phyloP scores from a whole-genome alignment of 2,113 vertebrate genomes.

The Aspiorhynchus laticeps region DNA sequence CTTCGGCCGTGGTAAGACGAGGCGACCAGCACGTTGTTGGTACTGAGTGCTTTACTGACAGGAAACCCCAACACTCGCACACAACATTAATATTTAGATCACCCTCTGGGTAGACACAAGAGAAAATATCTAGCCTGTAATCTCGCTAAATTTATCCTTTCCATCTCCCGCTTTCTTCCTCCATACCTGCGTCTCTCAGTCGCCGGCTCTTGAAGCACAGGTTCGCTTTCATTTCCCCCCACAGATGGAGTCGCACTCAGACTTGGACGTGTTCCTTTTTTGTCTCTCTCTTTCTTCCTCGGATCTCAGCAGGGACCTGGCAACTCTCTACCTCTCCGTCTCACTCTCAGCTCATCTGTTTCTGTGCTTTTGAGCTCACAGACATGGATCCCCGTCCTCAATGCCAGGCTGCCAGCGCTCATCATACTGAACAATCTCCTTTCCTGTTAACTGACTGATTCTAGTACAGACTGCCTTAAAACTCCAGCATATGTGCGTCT shows the following conservation, averaged over 20 bases:
- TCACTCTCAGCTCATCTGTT: conserved; percentile 34
- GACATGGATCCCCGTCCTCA: conserved; percentile 55
- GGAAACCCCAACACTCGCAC: background rate
- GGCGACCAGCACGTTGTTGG: background rate
- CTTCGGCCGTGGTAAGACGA: background rate
- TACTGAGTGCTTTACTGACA: background rate
- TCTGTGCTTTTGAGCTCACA: conserved; percentile 52
- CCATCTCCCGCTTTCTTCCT: conserved; percentile 15
- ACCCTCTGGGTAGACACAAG: conserved; percentile 3
- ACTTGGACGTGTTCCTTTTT: conserved; percentile 36
- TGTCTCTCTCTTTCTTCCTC: conserved; percentile 37
- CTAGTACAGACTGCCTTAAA: conserved; percentile 61
- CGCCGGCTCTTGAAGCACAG: background rate
- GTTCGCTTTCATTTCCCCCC: background rate
- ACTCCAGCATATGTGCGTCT: conserved; percentile 10
- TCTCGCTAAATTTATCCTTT: background rate
- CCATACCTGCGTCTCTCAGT: conserved; percentile 2
- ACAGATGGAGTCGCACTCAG: conserved; percentile 34
- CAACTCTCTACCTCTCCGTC: background rate
- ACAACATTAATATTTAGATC: conserved; percentile 30
- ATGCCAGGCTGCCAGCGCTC: conserved; percentile 50
- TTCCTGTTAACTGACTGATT: conserved; percentile 64
- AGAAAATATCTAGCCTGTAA: background rate
- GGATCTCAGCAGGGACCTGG: conserved; percentile 39
- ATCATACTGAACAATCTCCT: conserved; percentile 61